Conservation (phyloP, 2,888 invertebrate genomes). For the Patella ulyssiponensis region DNA sequence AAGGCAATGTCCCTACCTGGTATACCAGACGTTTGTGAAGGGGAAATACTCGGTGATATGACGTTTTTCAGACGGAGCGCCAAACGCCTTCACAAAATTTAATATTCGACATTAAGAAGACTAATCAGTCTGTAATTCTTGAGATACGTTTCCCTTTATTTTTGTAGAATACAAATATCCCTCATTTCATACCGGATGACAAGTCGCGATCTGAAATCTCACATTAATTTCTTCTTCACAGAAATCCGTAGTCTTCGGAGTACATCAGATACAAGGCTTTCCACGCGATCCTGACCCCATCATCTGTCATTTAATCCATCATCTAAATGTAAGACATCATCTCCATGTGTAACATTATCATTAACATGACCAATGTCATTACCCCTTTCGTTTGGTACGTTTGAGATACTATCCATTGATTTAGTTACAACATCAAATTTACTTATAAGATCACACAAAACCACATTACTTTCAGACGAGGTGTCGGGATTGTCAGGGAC, state of each 20-base stretch:
- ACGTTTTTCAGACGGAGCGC: constrained; percentile 35
- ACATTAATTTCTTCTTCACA: constrained; percentile 12
- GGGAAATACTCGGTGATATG: constrained; percentile 32
- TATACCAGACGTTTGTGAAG: constrained; percentile 43
- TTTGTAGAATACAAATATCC: constrained; percentile 43
- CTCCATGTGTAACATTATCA: too few relatives aligned
- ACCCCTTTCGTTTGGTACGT: too few relatives aligned
- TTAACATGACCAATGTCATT: too few relatives aligned
- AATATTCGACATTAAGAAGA: constrained; percentile 42
- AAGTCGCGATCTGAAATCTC: constrained; percentile 26
- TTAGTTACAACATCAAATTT: too few relatives aligned
- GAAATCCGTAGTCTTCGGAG: neutral
- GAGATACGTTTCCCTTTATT: constrained; percentile 33
- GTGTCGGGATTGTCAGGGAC: too few relatives aligned
- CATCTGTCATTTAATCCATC: too few relatives aligned
- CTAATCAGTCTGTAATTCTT: constrained; percentile 47
- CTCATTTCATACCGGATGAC: constrained; percentile 24
- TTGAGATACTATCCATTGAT: too few relatives aligned
- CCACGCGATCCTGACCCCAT: neutral
- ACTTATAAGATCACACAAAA: too few relatives aligned
- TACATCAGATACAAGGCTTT: neutral
- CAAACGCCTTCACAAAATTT: constrained; percentile 43
- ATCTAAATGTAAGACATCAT: too few relatives aligned
- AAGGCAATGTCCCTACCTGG: constrained; percentile 44
- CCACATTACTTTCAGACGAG: too few relatives aligned